Evolutionary conservation across 2,797 vertebrate genomes (phyloP), one percentile per base, ranked within the genome.

Genomic region (Crax fasciolata): DNA sequence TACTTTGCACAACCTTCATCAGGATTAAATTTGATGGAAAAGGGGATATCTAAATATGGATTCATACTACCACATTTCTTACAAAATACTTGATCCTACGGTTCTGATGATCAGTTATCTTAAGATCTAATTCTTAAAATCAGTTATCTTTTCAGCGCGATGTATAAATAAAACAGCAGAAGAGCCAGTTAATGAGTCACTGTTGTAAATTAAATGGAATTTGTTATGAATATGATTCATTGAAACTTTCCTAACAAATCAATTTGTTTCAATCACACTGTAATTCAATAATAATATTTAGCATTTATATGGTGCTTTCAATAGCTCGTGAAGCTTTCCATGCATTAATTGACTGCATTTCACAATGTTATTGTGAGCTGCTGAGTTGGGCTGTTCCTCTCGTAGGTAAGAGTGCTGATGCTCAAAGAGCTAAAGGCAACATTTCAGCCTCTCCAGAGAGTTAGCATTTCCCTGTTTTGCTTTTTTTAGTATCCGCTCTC

Each of bases 151-250:
- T 93, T 72, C 76, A 84, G 49, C 48, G 91, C 62, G 39, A 65
- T 77, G 39, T 63, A 78, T 89, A 95, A 95, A 95, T 83, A 97
- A 93, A 90, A 68, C 88, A 95, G 84, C 77, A 94, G 79, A 89
- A 91, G 81, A 93, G 63, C 38, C 58, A 93, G 38, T 70, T 94
- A 94, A 80, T 96, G 93, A 96, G 87, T 95, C 89, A 92, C 58
- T 84, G 87, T 49, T 86, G 91, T 73, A 93, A 96, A 96, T 89
- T 76, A 95, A 96, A 93, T 89, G 21, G 92, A 90, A 94, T 95
- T 94, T 90, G 59, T 93, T 89, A 89, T 21, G 72, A 96, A 90
- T 94, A 49, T 84, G 92, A 93, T 93, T 93, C 89, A 90, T 12
- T 59, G 71, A 93, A 92, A 76, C 57, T 82, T 79, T 82, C 51